Evolutionary conservation across 2,113 vertebrate species (phyloP).

Genomic region (Tetrax tetrax): DNA sequence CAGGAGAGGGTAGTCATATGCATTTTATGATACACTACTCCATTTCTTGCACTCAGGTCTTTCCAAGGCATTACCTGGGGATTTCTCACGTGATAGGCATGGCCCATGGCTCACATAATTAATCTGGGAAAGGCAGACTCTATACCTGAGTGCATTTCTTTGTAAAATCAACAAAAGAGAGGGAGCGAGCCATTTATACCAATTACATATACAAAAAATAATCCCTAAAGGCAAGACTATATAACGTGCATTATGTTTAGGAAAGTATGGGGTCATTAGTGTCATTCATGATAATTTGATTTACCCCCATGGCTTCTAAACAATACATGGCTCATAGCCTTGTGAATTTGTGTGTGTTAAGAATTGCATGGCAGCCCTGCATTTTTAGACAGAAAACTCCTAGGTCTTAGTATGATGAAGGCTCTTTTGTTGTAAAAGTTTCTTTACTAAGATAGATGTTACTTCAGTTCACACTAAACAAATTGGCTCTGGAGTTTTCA

Average conservation of each 20-base stretch:
- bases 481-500: constrained; percentile 41
- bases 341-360: background rate
- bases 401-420: background rate
- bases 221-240: constrained; percentile 3
- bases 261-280: constrained; percentile 50
- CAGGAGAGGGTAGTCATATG: background rate
- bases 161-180: constrained; percentile 50
- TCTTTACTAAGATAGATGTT: constrained; percentile 30
- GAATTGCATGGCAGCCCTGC: background rate
- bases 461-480: constrained; percentile 50
- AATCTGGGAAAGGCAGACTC: constrained; percentile 32
- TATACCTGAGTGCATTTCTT: constrained; percentile 41
- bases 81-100: background rate
- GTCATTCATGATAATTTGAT: constrained; percentile 47
- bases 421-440: background rate
- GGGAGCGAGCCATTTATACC: background rate
- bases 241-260: constrained; percentile 16
- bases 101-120: constrained; percentile 7
- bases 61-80: background rate
- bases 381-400: constrained; percentile 11
- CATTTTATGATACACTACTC: background rate
- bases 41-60: background rate
- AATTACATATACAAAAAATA: constrained; percentile 25
- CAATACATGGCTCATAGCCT: constrained; percentile 36
- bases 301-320: constrained; percentile 49